phyloP scores from a whole-genome alignment of 2,888 invertebrate genomes.

The Lamellibrachia columna region DNA sequence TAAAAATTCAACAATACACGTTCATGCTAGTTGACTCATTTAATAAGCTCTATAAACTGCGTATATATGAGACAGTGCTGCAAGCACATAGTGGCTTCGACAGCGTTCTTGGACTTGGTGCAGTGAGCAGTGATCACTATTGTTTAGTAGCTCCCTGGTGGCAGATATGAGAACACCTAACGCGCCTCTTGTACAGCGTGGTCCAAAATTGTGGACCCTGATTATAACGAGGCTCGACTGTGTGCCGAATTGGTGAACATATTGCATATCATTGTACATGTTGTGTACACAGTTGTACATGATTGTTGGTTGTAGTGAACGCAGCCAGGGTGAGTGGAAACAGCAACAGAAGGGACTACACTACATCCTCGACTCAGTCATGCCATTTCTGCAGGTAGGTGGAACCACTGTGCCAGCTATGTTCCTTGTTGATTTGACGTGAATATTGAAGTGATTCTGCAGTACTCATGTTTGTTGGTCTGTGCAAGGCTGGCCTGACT shows the following conservation, averaged over 20 bases:
- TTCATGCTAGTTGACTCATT: too few species aligned
- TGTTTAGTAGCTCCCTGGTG: too few species aligned
- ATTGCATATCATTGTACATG: neutral
- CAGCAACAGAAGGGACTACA: constrained; percentile 51
- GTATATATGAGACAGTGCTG: too few species aligned
- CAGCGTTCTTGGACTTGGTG: too few species aligned
- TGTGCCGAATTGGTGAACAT: neutral
- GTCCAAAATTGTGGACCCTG: neutral
- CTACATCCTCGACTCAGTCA: constrained; percentile 59
- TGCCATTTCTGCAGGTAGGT: constrained; percentile 59
- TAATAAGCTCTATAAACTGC: too few species aligned
- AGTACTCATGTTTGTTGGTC: neutral
- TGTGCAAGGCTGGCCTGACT: neutral
- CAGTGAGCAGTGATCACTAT: too few species aligned
- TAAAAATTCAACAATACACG: too few species aligned
- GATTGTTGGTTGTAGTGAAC: constrained; percentile 34
- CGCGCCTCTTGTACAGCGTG: too few species aligned
- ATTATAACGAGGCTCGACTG: neutral
- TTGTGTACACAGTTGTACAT: neutral
- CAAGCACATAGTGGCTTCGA: too few species aligned
- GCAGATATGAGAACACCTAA: too few species aligned
- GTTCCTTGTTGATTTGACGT: neutral
- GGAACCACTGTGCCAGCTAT: neutral
- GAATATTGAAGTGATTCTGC: neutral
- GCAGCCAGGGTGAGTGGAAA: constrained; percentile 37